Conservation (phyloP, 2,113 vertebrate species). For the Mastomys coucha region DNA sequence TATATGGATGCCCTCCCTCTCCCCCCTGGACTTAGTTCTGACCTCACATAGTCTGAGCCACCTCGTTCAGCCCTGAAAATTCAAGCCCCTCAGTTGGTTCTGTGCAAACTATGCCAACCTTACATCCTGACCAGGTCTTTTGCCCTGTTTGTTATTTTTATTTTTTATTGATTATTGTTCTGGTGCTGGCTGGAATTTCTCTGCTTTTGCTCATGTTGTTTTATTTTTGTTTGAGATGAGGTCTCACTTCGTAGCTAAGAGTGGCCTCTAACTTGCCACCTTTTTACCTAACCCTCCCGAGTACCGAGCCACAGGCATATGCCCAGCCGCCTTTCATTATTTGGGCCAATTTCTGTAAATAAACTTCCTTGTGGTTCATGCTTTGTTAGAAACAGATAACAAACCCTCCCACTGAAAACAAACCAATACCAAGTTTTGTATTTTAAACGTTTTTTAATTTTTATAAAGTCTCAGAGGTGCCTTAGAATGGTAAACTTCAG, state of each 20-base stretch:
- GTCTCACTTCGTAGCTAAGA: not conserved
- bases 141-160: not conserved
- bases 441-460: slow-evolving; percentile 41
- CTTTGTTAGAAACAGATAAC: slow-evolving; percentile 61
- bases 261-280: not conserved
- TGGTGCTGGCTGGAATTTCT: not conserved
- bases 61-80: not conserved
- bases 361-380: slow-evolving; percentile 35
- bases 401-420: slow-evolving; percentile 37
- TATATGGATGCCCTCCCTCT: slow-evolving; percentile 59
- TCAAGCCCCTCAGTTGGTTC: not conserved
- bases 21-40: slow-evolving; percentile 52
- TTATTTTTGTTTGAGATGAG: not conserved
- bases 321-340: not conserved
- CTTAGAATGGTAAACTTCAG: not conserved
- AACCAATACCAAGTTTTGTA: not conserved
- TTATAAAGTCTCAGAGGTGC: not conserved
- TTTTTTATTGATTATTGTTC: slow-evolving; percentile 14
- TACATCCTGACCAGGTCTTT: not conserved
- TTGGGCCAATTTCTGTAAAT: slow-evolving; percentile 33
- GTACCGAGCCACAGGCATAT: too few relatives aligned
- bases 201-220: too few relatives aligned
- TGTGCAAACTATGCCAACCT: not conserved
- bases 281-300: not conserved
- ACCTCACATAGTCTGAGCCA: slow-evolving; percentile 26